Percentiles rank a stretch among this genome's conserved stretches.
Conservation (phyloP, 2,113 vertebrate genomes). For the Gnathonemus longibarbis region DNA sequence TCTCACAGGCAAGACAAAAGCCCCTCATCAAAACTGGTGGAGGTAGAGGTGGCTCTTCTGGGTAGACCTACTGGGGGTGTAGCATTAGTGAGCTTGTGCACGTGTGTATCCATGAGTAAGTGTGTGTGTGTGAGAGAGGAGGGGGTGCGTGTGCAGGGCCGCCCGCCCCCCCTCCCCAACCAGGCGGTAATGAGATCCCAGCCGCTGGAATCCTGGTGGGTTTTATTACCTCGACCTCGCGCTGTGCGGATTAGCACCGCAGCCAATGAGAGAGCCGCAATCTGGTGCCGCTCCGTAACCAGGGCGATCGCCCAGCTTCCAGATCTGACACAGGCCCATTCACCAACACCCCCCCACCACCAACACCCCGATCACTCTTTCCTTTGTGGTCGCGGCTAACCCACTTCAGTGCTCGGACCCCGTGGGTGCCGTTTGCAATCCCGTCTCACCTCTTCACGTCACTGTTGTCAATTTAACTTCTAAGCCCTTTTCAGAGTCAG, state of each 20-base stretch:
- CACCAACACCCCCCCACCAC: conserved; percentile 23
- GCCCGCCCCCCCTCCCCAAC: background rate
- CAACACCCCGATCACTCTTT: conserved; percentile 23
- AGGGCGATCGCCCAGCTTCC: conserved; percentile 38
- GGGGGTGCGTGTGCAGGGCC: conserved; percentile 15
- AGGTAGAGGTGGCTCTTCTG: background rate
- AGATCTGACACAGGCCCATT: conserved; percentile 40
- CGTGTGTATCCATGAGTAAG: conserved; percentile 2
- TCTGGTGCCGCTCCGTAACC: conserved; percentile 37
- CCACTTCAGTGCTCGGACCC: conserved; percentile 26
- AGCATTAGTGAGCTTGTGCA: background rate
- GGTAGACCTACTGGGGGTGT: background rate
- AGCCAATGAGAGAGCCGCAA: conserved; percentile 44
- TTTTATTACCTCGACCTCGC: conserved; percentile 43
- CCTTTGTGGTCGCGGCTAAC: conserved; percentile 24
- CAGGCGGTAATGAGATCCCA: conserved; percentile 34
- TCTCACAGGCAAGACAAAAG: background rate
- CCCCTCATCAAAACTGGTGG: background rate
- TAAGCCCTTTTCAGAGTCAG: background rate
- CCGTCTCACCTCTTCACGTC: conserved; percentile 10
- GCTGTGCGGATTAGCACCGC: conserved; percentile 47
- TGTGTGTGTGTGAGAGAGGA: conserved; percentile 10
- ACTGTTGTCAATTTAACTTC: conserved; percentile 19
- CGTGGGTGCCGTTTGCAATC: background rate
- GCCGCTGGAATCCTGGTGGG: conserved; percentile 42